phyloP scores from a whole-genome alignment of 2,797 vertebrate species.

The Hybognathus amarus region DNA sequence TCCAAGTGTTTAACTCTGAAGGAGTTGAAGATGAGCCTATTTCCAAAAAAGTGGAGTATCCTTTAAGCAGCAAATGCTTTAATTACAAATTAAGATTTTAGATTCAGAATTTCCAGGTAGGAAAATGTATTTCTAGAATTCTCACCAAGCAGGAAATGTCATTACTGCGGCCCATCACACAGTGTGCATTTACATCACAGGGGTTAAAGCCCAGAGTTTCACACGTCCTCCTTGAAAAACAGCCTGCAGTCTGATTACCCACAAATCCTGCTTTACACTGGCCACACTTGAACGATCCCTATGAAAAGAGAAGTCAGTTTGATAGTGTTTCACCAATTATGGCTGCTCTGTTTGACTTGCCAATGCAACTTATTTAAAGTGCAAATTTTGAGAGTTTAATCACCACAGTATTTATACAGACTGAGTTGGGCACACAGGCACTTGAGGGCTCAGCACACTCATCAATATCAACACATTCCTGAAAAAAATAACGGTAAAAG shows the following conservation, averaged over 20 bases:
- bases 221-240: constrained; percentile 75
- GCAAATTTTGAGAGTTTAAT: constrained; percentile 58
- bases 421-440: constrained; percentile 84
- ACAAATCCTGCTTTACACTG: constrained; percentile 82
- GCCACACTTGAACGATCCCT: constrained; percentile 85
- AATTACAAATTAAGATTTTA: neutral
- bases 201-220: constrained; percentile 77
- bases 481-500: constrained; percentile 8
- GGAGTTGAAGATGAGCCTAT: no score
- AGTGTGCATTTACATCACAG: constrained; percentile 82
- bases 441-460: constrained; percentile 86
- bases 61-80: neutral
- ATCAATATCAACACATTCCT: constrained; percentile 88
- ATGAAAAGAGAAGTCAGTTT: fast-evolving
- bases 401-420: constrained; percentile 85
- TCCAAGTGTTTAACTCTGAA: no score
- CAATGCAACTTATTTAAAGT: neutral
- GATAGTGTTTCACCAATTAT: neutral
- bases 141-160: constrained; percentile 81
- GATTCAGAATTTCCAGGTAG: neutral
- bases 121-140: neutral
- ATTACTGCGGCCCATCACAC: constrained; percentile 79
- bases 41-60: no score
- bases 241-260: constrained; percentile 82
- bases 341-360: neutral